Evolutionary conservation across 2,797 vertebrate genomes (phyloP).

Genomic region (Phoebastria nigripes): DNA sequence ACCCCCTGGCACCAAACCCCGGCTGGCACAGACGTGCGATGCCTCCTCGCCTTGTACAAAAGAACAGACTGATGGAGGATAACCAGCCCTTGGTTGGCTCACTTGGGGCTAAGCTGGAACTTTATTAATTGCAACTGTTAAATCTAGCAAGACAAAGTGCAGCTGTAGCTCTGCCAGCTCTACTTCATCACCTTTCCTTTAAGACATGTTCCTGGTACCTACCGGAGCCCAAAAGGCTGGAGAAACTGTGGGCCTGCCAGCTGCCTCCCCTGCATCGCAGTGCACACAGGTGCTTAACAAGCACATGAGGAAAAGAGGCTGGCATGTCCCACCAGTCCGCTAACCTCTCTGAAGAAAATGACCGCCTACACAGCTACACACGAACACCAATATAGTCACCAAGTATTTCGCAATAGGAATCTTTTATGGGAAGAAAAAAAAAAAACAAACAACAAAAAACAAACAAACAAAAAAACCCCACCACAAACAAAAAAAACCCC

Average conservation of each 20-base stretch:
- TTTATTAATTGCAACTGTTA: neutral
- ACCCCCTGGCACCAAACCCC: neutral
- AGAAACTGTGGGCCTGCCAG: neutral
- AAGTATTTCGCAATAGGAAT: neutral
- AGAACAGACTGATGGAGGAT: neutral
- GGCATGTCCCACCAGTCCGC: fast-evolving
- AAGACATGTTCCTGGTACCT: neutral
- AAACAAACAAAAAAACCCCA: too few species aligned
- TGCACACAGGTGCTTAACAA: neutral
- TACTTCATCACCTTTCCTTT: neutral
- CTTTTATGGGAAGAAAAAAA: neutral
- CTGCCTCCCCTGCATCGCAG: neutral
- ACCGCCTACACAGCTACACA: neutral
- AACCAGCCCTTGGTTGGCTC: neutral
- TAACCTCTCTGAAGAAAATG: neutral
- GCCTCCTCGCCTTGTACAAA: neutral
- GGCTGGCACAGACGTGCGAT: fast-evolving
- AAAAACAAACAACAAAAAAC: too few species aligned
- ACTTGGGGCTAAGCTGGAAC: neutral
- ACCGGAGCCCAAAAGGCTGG: neutral
- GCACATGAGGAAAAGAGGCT: neutral
- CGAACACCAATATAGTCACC: neutral
- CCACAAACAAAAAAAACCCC: neutral
- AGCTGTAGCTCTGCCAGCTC: neutral
- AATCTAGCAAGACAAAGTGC: neutral